Base-by-base conservation (phyloP, 2,113 vertebrate genomes). In the Hemicordylus capensis region DNA sequence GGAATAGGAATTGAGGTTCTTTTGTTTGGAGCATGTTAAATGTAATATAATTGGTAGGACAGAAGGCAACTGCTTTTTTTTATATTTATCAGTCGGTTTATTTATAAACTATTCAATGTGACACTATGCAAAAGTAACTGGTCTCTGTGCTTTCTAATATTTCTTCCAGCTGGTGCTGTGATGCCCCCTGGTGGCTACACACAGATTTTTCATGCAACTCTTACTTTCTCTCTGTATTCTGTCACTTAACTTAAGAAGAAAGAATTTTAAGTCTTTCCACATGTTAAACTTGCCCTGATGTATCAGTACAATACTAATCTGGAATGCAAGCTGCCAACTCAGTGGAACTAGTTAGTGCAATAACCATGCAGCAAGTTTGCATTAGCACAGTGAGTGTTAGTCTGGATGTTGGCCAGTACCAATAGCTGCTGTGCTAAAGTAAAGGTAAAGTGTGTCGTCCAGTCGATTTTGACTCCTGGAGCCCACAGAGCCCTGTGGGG, bases 131-230 rank as follows among this genome's bases (percentile, higher is more conserved):
- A 73, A 73, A 28, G 4, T 64, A 75, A 75, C 26, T 28, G 19
- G 26, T 20, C 6, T 61, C 44, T 58, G 37, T 24, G 24, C 11
- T 19, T 70, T 4, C 31, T 22, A 15, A 37, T 3, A 4, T 75
- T 83, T 76, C 34, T 6, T 26, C 48, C 28, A 85, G 72, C 39
- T 87, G 81, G 69, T 90, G 70, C 1, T 44, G 73, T 88, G 81
- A 72, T 89, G 34, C 90, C 74, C 77, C 64, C 90, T 28, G 10
- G 66, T 83, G 63, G 85, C 6, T 64, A 4, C 48, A 19, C 17
- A 42, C 4, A 74, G 39, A 73, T 64, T 7, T 0, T 1, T 63
- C 5, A 4, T 0, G 1, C 88, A 88, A 3, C 87, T 51, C 37
- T 85, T 1, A 6, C 0, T 0, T 2, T 12, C 39, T 72, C 24